These are phyloP conservation scores for Scelioninae gen. 1 DNA, from an alignment of 2,888 invertebrate genomes.

Conservation along the genomic window DNA sequence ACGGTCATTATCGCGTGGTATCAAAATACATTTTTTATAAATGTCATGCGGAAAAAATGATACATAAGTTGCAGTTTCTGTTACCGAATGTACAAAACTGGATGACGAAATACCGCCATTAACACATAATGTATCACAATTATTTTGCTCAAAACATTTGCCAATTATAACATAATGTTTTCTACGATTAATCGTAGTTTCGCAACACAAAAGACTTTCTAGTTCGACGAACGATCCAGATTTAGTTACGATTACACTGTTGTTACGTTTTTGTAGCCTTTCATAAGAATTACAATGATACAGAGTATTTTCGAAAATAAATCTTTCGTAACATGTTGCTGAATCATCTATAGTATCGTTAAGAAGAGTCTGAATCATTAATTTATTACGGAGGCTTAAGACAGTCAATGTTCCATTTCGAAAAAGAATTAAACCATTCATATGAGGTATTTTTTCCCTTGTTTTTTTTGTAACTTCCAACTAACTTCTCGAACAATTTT, in stretches of 20 bases:
- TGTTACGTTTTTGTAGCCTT: slow-evolving; percentile 25
- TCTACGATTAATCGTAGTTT: not conserved
- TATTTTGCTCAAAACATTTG: not conserved
- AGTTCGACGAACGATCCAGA: not conserved
- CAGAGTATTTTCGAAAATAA: slow-evolving; percentile 21
- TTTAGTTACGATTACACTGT: slow-evolving; percentile 8
- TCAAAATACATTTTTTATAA: slow-evolving; percentile 18
- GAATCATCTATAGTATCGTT: not conserved
- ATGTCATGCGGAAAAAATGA: slow-evolving; percentile 16
- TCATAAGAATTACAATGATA: slow-evolving; percentile 23
- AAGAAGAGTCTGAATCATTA: slow-evolving; percentile 33
- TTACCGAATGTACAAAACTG: not conserved
- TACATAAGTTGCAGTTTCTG: slow-evolving; percentile 5
- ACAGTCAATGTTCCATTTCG: too few relatives aligned
- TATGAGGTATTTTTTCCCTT: too few relatives aligned
- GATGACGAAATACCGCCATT: not conserved
- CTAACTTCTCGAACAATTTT: too few relatives aligned
- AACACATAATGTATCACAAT: not conserved
- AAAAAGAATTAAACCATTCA: too few relatives aligned
- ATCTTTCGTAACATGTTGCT: slow-evolving; percentile 31
- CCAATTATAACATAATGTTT: not conserved
- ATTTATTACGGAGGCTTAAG: slow-evolving; percentile 33
- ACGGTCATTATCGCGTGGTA: slow-evolving; percentile 16
- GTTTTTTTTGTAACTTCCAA: too few relatives aligned
- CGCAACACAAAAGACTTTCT: not conserved